phyloP scores from a whole-genome alignment of 2,797 vertebrate species.

The Esox masquinongy region DNA sequence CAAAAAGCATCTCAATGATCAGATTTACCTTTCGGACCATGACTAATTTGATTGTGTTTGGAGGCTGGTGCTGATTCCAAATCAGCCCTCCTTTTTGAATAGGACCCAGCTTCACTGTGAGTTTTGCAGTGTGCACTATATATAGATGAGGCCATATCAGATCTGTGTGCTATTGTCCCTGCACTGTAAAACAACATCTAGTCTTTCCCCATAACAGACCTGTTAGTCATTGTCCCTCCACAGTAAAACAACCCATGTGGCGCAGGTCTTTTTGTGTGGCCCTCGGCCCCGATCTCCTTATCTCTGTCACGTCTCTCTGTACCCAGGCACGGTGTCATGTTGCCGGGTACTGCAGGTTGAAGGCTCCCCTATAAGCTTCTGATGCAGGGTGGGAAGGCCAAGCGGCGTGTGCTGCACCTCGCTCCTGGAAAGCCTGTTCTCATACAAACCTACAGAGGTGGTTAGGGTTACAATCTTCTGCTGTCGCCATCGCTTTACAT shows the following conservation, averaged over 20 bases:
- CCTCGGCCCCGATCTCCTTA: not conserved
- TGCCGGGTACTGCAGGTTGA: not conserved
- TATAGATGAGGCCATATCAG: not conserved
- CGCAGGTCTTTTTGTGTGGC: constrained; percentile 35
- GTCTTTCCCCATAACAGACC: not conserved
- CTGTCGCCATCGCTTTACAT: not conserved
- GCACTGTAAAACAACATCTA: not conserved
- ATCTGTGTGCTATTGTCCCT: not conserved
- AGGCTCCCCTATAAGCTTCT: not conserved
- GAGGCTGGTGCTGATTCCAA: not conserved
- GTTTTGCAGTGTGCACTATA: not conserved
- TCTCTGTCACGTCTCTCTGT: not conserved
- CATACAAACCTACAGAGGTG: not conserved
- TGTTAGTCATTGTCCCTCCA: no score
- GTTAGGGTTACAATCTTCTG: not conserved
- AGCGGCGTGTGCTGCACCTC: not conserved
- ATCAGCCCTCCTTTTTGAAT: not conserved
- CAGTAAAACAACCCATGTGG: constrained; percentile 4
- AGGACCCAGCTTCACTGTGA: not conserved
- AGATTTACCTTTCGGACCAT: not conserved
- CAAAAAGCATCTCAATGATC: not conserved
- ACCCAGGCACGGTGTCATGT: not conserved
- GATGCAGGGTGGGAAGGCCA: not conserved
- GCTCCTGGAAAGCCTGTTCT: not conserved
- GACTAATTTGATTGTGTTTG: not conserved